Base-by-base conservation (phyloP, 1,140 invertebrate species). In the Papilio aristodemus region DNA sequence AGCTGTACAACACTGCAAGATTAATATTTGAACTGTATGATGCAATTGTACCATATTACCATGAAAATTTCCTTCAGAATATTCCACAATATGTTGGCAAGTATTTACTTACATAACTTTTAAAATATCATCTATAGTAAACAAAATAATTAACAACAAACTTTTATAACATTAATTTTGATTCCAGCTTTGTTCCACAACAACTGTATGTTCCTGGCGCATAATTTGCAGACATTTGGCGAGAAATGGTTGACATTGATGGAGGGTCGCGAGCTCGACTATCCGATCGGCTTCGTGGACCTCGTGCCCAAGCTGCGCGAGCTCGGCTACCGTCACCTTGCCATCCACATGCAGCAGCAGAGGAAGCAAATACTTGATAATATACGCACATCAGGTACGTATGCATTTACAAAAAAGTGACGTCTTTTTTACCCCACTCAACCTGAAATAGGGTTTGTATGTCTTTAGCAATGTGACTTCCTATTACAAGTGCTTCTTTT, bases 161-260 rank as follows among this genome's bases (percentile, higher is more conserved):
- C 0, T 5, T 14, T 8, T 43, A 8, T 14, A 14, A 43, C 14
- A 14, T 43, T n/a, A 17, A 7, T n/a, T 43, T 19, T 50, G 17
- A 19, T 37, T 92, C 70, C 92, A 95, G 97, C 96, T n/a, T 77
- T 98, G 17, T 97, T 97, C 78, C 95, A 98, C 88, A 99, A 98
- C 90, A 98, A 98, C 86, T 98, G 97, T 79, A 95, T 97, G 94
- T 98, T 95, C 83, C 92, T 98, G 0, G 94, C 95, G 0, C 95
- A 98, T 89, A 94, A 95, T 75, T 86, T 97, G 32, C 92, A 94
- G 59, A 94, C 93, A 7, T 84, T 95, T 62, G 94, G 93, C 5
- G 93, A 94, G 75, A 93, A 95, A 80, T 94, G 91, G 91, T 69
- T 84, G 11, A 86, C 78, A 5, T 75, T 89, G 17, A 82, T 91